phyloP scores from a whole-genome alignment of 2,113 vertebrate genomes.

The Lepisosteus osseus region DNA sequence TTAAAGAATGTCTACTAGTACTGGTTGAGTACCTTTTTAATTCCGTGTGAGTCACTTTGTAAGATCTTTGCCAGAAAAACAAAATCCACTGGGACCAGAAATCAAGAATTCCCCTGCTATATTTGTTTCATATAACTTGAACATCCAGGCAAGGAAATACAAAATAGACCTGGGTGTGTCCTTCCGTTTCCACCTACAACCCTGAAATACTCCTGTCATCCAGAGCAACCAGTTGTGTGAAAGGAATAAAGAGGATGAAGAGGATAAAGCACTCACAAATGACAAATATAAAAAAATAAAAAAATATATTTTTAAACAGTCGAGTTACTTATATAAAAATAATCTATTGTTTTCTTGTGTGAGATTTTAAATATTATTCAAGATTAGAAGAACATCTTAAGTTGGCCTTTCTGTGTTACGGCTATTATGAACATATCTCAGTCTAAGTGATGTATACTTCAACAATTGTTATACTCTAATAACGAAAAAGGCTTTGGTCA shows the following conservation, averaged over 20 bases:
- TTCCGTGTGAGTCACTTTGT: too few species aligned
- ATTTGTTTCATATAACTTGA: background rate
- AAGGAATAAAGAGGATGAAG: background rate
- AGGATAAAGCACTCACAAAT: background rate
- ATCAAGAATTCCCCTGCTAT: background rate
- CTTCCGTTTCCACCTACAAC: slow-evolving; percentile 1
- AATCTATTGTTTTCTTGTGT: background rate
- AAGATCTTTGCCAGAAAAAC: too few species aligned
- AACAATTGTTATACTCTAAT: too few species aligned
- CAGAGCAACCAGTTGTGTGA: background rate
- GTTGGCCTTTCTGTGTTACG: too few species aligned
- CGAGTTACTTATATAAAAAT: background rate
- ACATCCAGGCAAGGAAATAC: background rate
- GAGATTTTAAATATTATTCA: background rate
- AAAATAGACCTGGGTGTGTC: background rate
- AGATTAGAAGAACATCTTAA: too few species aligned
- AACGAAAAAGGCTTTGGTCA: too few species aligned
- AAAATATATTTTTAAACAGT: background rate
- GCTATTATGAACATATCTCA: too few species aligned
- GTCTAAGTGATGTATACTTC: too few species aligned
- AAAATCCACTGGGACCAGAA: too few species aligned
- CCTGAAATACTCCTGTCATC: background rate
- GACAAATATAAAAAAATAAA: background rate
- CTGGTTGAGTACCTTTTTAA: too few species aligned
- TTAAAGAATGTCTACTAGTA: slow-evolving; percentile 14